A percentile compares a stretch with the other conserved stretches of the same genome.
phyloP scores from a whole-genome alignment of 2,888 invertebrate genomes.

The Cryptocheilus praepositus region DNA sequence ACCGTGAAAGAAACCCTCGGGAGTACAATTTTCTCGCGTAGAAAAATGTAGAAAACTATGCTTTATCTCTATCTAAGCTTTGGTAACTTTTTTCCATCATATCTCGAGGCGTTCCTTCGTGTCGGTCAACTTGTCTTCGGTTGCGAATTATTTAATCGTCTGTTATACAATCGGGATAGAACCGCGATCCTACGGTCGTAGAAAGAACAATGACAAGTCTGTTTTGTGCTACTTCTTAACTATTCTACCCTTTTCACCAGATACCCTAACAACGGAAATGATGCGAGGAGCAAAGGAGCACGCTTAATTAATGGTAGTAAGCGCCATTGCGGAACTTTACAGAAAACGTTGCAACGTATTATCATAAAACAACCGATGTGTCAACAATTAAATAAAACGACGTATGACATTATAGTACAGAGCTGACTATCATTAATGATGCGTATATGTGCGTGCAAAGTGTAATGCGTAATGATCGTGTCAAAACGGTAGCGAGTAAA shows the following conservation, averaged over 20 bases:
- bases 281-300: too few species aligned
- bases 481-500: constrained; percentile 1
- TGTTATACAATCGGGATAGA: too few species aligned
- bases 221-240: too few species aligned
- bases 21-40: constrained; percentile 23
- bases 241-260: too few species aligned
- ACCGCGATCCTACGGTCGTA: too few species aligned
- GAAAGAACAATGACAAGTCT: too few species aligned
- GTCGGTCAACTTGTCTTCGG: too few species aligned
- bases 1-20: constrained; percentile 23
- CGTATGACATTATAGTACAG: constrained; percentile 2
- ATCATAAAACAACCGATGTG: constrained; percentile 29
- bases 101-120: constrained; percentile 22
- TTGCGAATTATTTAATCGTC: too few species aligned
- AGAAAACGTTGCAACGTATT: too few species aligned
- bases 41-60: constrained; percentile 34
- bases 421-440: constrained; percentile 9
- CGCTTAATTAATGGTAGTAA: too few species aligned
- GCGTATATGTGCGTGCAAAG: not conserved
- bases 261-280: too few species aligned
- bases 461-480: constrained; percentile 7
- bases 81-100: constrained; percentile 44
- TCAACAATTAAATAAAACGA: constrained; percentile 35
- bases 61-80: constrained; percentile 54
- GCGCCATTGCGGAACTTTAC: too few species aligned